A percentile compares a stretch with the other conserved stretches of the same genome.
Conservation (phyloP, 2,113 vertebrate genomes). For the Malaclemys terrapin region DNA sequence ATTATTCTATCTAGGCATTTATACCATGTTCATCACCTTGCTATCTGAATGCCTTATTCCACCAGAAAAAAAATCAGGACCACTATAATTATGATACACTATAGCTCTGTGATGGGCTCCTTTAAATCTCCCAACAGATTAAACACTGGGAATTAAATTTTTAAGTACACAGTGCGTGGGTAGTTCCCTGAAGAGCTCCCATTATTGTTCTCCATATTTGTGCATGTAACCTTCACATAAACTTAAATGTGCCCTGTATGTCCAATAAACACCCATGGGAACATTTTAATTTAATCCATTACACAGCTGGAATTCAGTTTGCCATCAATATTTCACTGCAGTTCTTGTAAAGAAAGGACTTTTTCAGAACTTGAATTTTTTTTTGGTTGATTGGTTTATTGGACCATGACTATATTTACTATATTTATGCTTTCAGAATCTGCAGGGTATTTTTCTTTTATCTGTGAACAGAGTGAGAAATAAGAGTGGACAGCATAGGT, state of each 20-base stretch:
- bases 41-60: neutral
- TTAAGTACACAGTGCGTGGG: neutral
- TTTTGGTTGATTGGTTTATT: neutral
- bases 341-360: neutral
- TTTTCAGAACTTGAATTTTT: neutral
- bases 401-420: neutral
- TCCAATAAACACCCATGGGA: neutral
- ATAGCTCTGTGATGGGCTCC: neutral
- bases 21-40: neutral
- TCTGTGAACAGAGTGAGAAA: neutral
- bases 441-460: conserved; percentile 1
- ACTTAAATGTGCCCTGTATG: neutral
- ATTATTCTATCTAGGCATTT: neutral
- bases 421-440: neutral
- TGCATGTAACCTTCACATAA: neutral
- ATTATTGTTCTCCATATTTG: neutral
- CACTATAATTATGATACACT: neutral
- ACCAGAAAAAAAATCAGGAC: neutral
- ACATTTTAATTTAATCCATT: neutral
- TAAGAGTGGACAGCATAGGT: neutral
- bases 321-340: neutral
- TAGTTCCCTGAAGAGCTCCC: neutral
- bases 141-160: neutral
- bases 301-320: neutral
- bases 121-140: neutral